Conservation (phyloP, 2,113 vertebrate species). For the Trinectes maculatus region DNA sequence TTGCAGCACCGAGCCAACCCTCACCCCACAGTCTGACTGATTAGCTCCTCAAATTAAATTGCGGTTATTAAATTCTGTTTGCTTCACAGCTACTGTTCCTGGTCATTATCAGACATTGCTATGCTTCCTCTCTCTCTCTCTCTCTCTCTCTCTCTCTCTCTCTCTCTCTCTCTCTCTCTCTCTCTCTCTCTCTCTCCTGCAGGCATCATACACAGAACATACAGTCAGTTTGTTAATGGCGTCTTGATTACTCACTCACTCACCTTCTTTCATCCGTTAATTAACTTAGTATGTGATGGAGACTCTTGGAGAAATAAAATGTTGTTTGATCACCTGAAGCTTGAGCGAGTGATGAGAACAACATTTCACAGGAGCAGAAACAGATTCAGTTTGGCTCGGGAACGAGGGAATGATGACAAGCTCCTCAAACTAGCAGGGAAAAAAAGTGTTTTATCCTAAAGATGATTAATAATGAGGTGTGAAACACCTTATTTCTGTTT, state of each 20-base stretch:
- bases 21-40: background rate
- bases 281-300: background rate
- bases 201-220: background rate
- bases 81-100: background rate
- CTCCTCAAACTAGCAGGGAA: conserved; percentile 8
- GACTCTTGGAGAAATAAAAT: conserved; percentile 1
- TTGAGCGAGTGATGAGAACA: too few species aligned
- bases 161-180: too few species aligned
- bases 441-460: too few species aligned
- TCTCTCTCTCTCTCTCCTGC: too few species aligned
- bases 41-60: background rate
- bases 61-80: background rate
- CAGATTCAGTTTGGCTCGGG: conserved; percentile 34
- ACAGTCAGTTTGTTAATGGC: background rate
- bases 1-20: background rate
- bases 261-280: conserved; percentile 9
- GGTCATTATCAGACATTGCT: background rate
- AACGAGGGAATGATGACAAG: conserved; percentile 13
- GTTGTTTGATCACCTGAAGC: conserved; percentile 37
- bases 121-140: too few species aligned
- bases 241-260: conserved; percentile 6
- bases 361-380: too few species aligned
- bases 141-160: too few species aligned
- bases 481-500: conserved; percentile 14
- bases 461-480: conserved; percentile 15